Evolutionary conservation across 2,888 invertebrate genomes (phyloP).

Genomic region (Ellobium chinense): DNA sequence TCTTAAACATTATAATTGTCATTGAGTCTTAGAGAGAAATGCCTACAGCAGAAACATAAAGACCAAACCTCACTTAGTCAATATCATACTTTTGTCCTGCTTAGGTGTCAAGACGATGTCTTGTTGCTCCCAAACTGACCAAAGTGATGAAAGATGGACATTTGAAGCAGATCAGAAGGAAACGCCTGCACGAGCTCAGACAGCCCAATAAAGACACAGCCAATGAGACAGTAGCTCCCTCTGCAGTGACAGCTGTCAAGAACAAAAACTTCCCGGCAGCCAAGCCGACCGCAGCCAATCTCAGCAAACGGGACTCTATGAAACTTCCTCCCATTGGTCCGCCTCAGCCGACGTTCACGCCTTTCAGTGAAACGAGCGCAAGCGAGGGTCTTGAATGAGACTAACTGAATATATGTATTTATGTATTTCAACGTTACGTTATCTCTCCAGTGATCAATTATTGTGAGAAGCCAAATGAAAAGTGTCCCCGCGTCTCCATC

Average conservation of each 20-base stretch:
- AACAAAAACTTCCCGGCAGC: background rate
- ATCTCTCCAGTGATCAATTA: too few relatives aligned
- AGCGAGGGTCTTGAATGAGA: too few relatives aligned
- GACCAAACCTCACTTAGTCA: too few relatives aligned
- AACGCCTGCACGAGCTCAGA: conserved; percentile 56
- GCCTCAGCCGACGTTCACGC: conserved; percentile 27
- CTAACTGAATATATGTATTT: too few relatives aligned
- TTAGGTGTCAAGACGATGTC: conserved; percentile 21
- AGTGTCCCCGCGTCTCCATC: too few relatives aligned
- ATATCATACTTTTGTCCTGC: background rate
- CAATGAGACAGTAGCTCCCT: background rate
- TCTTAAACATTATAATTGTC: too few relatives aligned
- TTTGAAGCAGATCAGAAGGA: conserved; percentile 56
- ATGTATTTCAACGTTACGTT: too few relatives aligned
- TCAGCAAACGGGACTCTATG: conserved; percentile 18
- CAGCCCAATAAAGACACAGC: conserved; percentile 3
- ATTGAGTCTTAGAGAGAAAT: too few relatives aligned
- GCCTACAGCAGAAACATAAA: too few relatives aligned
- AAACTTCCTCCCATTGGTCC: conserved; percentile 17
- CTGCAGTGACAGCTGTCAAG: conserved; percentile 8
- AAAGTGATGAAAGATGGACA: conserved; percentile 58
- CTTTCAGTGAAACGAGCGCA: background rate
- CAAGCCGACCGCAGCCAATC: background rate
- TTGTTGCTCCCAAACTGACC: conserved; percentile 25
- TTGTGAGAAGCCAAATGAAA: too few relatives aligned